Percentiles rank a stretch among this genome's conserved stretches.
phyloP scores from a whole-genome alignment of 2,113 vertebrate genomes.

The Pedetes capensis region DNA sequence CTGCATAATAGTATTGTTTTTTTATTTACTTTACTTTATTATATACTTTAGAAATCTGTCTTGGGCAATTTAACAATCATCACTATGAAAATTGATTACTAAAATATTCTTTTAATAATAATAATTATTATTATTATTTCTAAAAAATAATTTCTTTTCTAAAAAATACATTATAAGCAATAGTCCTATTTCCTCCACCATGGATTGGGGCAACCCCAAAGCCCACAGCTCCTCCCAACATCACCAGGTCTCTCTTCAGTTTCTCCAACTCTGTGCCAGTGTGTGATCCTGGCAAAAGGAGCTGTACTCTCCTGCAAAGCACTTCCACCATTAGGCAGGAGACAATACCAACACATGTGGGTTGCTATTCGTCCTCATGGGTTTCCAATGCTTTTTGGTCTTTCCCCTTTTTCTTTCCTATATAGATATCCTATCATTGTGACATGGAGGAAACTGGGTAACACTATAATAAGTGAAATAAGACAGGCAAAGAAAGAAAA shows the following conservation, averaged over 20 bases:
- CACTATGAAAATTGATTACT: background rate
- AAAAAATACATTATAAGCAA: background rate
- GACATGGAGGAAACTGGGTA: background rate
- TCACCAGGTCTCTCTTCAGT: background rate
- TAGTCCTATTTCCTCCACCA: background rate
- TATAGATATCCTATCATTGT: background rate
- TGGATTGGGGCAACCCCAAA: fast-evolving
- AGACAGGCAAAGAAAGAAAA: background rate
- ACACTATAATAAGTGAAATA: background rate
- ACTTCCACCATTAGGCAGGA: background rate
- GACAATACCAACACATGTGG: background rate
- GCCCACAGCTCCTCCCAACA: background rate
- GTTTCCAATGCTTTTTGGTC: background rate
- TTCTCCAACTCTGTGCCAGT: background rate
- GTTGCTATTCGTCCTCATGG: background rate
- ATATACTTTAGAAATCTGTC: background rate
- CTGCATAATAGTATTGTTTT: background rate
- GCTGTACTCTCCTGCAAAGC: background rate
- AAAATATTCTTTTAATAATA: background rate
- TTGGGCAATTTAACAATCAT: background rate
- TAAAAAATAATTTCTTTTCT: background rate
- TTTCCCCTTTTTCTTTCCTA: background rate
- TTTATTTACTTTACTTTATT: background rate
- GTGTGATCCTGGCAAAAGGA: background rate
- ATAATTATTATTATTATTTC: background rate